Evolutionary conservation across 2,888 invertebrate genomes (phyloP).

Genomic region (Drymonia ruficornis): DNA sequence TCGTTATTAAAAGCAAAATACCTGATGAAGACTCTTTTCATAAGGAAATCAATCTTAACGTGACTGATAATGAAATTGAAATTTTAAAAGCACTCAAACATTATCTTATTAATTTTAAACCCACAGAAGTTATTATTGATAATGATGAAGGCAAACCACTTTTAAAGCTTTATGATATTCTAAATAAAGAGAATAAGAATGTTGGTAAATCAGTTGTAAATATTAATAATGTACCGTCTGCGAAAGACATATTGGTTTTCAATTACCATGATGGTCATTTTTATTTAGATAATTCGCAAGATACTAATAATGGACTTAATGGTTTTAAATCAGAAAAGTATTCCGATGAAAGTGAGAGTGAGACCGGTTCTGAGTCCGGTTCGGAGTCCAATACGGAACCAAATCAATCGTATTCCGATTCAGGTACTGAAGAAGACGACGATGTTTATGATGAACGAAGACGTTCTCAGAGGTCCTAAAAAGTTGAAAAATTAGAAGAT

Average conservation of each 20-base stretch:
- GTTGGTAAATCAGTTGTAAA: neutral
- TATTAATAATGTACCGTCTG: neutral
- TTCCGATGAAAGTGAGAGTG: neutral
- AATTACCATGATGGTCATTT: neutral
- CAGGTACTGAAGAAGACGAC: neutral
- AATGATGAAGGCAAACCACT: slow-evolving; percentile 20
- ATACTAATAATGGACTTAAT: neutral
- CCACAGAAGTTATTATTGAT: slow-evolving; percentile 27
- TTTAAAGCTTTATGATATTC: slow-evolving; percentile 10
- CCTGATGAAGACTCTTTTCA: slow-evolving; percentile 28
- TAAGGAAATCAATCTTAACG: slow-evolving; percentile 13
- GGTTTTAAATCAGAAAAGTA: neutral
- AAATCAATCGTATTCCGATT: no score
- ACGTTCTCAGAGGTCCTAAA: no score
- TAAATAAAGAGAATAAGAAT: neutral
- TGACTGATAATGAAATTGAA: slow-evolving; percentile 19
- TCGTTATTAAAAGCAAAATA: slow-evolving; percentile 30
- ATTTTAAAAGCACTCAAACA: slow-evolving; percentile 31
- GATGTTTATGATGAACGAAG: no score
- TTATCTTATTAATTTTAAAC: slow-evolving; percentile 18
- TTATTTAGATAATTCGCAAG: neutral
- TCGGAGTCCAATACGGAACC: no score
- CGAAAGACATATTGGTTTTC: neutral
- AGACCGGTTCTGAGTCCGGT: neutral
- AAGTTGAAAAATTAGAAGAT: no score